These are phyloP conservation scores for Myripristis jacobus DNA, from an alignment of 2,797 vertebrate species.

Conservation along the genomic window DNA sequence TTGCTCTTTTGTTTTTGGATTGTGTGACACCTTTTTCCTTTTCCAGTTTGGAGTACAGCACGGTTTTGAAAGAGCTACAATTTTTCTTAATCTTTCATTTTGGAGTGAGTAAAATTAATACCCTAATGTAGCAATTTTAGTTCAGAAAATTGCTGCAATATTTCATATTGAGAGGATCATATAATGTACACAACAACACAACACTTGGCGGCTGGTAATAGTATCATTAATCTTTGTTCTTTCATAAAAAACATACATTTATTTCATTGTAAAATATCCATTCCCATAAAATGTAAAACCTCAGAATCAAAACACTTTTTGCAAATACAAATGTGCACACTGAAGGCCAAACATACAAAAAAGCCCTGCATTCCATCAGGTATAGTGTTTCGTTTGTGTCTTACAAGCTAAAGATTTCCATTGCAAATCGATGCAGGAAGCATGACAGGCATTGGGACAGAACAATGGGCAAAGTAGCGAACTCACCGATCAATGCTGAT, in stretches of 20 bases:
- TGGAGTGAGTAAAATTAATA: too few relatives aligned
- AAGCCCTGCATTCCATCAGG: not conserved
- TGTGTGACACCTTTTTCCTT: too few relatives aligned
- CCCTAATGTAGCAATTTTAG: not conserved
- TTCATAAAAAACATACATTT: not conserved
- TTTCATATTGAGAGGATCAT: slow-evolving; percentile 10
- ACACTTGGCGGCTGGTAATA: slow-evolving; percentile 40
- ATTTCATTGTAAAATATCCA: not conserved
- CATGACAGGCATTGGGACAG: slow-evolving; percentile 21
- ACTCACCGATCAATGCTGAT: slow-evolving; percentile 99
- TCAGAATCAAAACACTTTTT: slow-evolving; percentile 11
- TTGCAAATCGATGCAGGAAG: slow-evolving; percentile 55
- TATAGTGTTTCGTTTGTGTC: slow-evolving; percentile 33
- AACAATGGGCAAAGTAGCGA: slow-evolving; percentile 38
- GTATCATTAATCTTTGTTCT: too few relatives aligned
- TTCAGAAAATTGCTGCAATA: slow-evolving; percentile 15
- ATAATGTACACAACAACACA: slow-evolving; percentile 8
- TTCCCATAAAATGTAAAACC: slow-evolving; percentile 15
- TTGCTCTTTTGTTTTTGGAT: too few relatives aligned
- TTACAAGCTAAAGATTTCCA: slow-evolving; percentile 53
- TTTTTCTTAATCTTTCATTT: too few relatives aligned
- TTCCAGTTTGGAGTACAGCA: too few relatives aligned
- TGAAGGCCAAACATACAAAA: too few relatives aligned
- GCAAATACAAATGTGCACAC: too few relatives aligned
- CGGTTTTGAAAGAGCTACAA: too few relatives aligned